phyloP scores from a whole-genome alignment of 2,888 invertebrate genomes.

The Tineola bisselliella region DNA sequence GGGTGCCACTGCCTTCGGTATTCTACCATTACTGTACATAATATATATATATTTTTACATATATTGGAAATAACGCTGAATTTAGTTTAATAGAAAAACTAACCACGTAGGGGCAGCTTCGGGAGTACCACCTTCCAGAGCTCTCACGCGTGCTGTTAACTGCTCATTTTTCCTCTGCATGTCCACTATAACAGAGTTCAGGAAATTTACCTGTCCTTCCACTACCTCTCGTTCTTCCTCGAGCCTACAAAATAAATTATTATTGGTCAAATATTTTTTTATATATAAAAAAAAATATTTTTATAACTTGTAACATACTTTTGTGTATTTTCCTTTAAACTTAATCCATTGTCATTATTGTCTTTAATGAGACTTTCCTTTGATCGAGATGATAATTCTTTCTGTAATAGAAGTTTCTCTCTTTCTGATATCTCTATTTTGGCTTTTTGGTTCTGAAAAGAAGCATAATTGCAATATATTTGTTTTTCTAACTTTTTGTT shows the following conservation, averaged over 20 bases:
- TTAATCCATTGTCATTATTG: conserved; percentile 51
- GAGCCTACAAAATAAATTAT: not conserved
- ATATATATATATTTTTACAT: no score
- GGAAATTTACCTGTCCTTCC: conserved; percentile 84
- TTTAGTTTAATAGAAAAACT: not conserved
- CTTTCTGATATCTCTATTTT: conserved; percentile 50
- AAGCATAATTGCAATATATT: not conserved
- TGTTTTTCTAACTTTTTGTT: not conserved
- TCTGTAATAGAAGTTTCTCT: conserved; percentile 45
- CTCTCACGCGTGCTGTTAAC: conserved; percentile 79
- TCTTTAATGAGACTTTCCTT: conserved; percentile 33
- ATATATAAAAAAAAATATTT: not conserved
- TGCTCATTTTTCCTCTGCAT: conserved; percentile 94
- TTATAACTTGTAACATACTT: conserved; percentile 31
- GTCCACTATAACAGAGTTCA: conserved; percentile 96
- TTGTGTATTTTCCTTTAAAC: conserved; percentile 34
- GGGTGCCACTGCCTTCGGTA: conserved; percentile 70
- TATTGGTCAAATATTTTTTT: not conserved
- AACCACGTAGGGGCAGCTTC: not conserved
- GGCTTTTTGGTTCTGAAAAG: conserved; percentile 40
- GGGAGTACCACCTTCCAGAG: conserved; percentile 73
- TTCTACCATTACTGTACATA: conserved; percentile 55
- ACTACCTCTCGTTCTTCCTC: conserved; percentile 56
- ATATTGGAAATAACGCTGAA: no score
- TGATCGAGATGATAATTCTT: conserved; percentile 35